Evolutionary conservation across 2,113 vertebrate species (phyloP), one percentile per base, ranked within the genome.

Genomic region (Coptodon rendalli): DNA sequence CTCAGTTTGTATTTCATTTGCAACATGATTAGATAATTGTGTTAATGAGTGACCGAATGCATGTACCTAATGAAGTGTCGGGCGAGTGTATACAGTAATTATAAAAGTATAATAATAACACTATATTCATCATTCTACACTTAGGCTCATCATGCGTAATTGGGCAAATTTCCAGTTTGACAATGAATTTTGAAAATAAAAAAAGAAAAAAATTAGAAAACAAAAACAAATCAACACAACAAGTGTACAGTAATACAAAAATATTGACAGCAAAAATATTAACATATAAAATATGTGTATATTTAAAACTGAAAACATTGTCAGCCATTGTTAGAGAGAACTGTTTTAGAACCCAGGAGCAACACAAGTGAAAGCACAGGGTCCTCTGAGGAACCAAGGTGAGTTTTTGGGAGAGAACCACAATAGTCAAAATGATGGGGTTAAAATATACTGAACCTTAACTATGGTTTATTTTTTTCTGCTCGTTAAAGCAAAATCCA

Each of bases 1-100:
- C 29, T 73, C 19, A 68, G 40, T 73, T 73, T 45, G 14, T 17
- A 45, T 43, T 73, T 73, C 40, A 45, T 22, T 73, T 45, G 40
- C 14, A 24, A 45, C 38, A 45, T 27, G 40, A 73, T 45, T 45
- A 45, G 5, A 45, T 27, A 45, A 45, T 73, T 27, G 68, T 6
- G 22, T 73, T 45, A 22, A 73, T 27, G 22, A 73, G 40, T 45
- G 68, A 17, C 40, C 0, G 0, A 73, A 27, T 43, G 8, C 7
- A 45, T 16, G 22, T 45, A 73, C 22, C 38, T 6, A 73, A 73
- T 73, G 40, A 73, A 27, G 68, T 27, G 38, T 24, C 68, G 27
- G 13, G 40, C 6, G 0, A 0, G 13, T 73, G 40, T 48, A 73
- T n/a, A 36, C 17, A 0, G 61, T 38, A 66, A 0, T 38, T 22